phyloP scores from a whole-genome alignment of 1,140 invertebrate species.

The Drosophila lacertosa region DNA sequence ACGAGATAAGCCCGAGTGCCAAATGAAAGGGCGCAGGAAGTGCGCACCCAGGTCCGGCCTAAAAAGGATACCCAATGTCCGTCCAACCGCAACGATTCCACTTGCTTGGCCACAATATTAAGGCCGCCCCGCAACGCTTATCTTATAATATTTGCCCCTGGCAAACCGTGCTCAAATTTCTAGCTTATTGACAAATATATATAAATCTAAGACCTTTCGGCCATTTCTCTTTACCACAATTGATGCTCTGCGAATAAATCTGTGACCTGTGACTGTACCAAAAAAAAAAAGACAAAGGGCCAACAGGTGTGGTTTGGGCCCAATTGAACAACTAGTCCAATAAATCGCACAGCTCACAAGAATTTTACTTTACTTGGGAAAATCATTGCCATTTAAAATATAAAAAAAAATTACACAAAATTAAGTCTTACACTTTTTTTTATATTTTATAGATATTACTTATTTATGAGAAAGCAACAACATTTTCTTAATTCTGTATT shows the following conservation, averaged over 20 bases:
- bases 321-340: too few relatives aligned
- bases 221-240: neutral
- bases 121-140: slow-evolving; percentile 55
- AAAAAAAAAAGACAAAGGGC: too few relatives aligned
- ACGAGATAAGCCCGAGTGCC: slow-evolving; percentile 57
- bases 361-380: too few relatives aligned
- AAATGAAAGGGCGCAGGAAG: slow-evolving; percentile 30
- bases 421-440: too few relatives aligned
- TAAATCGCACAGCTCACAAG: too few relatives aligned
- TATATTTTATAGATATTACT: too few relatives aligned
- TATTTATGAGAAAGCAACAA: too few relatives aligned
- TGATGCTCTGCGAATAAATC: neutral
- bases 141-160: slow-evolving; percentile 61
- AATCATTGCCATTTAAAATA: too few relatives aligned
- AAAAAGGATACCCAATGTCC: slow-evolving; percentile 8
- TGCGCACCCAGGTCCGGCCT: slow-evolving; percentile 19
- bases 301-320: too few relatives aligned
- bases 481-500: too few relatives aligned
- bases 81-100: slow-evolving; percentile 49
- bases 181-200: slow-evolving; percentile 49
- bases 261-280: too few relatives aligned
- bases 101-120: slow-evolving; percentile 75
- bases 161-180: slow-evolving; percentile 53
- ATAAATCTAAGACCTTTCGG: neutral
- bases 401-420: too few relatives aligned